phyloP scores from a whole-genome alignment of 2,113 vertebrate genomes.

The Osmerus eperlanus region DNA sequence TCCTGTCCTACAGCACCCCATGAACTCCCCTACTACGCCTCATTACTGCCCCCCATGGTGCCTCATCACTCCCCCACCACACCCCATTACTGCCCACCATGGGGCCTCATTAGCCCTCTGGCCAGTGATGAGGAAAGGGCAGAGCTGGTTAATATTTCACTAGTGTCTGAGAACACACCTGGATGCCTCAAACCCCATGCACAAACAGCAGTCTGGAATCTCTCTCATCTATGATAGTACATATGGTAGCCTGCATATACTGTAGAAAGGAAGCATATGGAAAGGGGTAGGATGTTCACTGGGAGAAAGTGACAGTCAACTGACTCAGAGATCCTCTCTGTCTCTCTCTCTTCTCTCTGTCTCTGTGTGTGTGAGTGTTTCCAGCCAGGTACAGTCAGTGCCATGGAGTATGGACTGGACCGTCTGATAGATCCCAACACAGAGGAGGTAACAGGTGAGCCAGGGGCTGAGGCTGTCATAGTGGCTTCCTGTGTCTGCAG shows the following conservation, averaged over 20 bases:
- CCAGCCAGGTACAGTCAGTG: slow-evolving; percentile 84
- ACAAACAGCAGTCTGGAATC: not conserved
- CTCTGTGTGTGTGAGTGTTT: slow-evolving; percentile 10
- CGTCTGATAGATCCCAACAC: slow-evolving; percentile 81
- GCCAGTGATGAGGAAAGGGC: slow-evolving; percentile 61
- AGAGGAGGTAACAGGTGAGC: slow-evolving; percentile 85
- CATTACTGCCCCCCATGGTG: slow-evolving; percentile 20
- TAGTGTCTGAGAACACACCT: slow-evolving; percentile 14
- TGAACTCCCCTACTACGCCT: not conserved
- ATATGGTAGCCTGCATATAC: too few relatives aligned
- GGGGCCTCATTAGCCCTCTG: slow-evolving; percentile 58
- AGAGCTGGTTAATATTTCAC: slow-evolving; percentile 61
- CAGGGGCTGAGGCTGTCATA: slow-evolving; percentile 19
- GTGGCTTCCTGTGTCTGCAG: slow-evolving; percentile 11
- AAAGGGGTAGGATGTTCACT: too few relatives aligned
- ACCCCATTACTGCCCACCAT: slow-evolving; percentile 58
- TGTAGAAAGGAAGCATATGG: too few relatives aligned
- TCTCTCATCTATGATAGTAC: too few relatives aligned
- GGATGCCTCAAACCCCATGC: not conserved
- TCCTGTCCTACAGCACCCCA: too few relatives aligned
- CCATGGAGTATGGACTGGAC: slow-evolving; percentile 87
- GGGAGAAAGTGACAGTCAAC: too few relatives aligned
- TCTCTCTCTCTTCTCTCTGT: not conserved
- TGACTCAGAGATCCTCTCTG: too few relatives aligned
- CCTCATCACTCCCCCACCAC: slow-evolving; percentile 5